Evolutionary conservation across 2,888 invertebrate species (phyloP).

Genomic region (Dicyrtomina minuta): DNA sequence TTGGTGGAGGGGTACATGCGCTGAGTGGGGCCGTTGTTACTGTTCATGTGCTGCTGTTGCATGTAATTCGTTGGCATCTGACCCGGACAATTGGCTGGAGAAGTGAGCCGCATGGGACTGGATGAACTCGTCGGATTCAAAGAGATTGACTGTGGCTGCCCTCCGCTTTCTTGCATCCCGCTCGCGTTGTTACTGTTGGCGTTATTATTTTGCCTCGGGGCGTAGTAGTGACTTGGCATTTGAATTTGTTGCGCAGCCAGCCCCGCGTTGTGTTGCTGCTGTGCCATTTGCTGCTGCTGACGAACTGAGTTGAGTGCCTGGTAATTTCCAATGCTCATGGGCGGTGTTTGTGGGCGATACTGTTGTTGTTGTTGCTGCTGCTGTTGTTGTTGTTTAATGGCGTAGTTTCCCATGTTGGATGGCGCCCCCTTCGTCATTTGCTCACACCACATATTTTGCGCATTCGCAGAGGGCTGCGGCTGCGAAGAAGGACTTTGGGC

Average conservation of each 20-base stretch:
- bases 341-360: too few species aligned
- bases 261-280: background rate
- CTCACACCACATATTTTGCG: too few species aligned
- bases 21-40: too few species aligned
- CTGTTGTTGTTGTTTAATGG: too few species aligned
- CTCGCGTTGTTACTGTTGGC: background rate
- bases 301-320: conserved; percentile 28
- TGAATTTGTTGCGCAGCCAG: background rate
- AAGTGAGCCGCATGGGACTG: background rate
- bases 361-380: background rate
- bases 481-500: too few species aligned
- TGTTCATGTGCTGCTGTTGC: too few species aligned
- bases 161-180: too few species aligned
- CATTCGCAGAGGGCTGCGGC: too few species aligned
- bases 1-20: background rate
- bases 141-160: background rate
- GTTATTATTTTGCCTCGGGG: background rate
- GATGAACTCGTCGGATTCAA: background rate
- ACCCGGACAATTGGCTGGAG: background rate
- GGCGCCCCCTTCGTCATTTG: too few species aligned
- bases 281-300: conserved; percentile 21
- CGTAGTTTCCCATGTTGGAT: background rate
- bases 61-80: too few species aligned
- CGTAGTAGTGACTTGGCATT: background rate
- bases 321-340: conserved; percentile 27